Percentiles rank a stretch among this genome's conserved stretches.
phyloP scores from a whole-genome alignment of 2,797 vertebrate species.

The Poecilia wingei region DNA sequence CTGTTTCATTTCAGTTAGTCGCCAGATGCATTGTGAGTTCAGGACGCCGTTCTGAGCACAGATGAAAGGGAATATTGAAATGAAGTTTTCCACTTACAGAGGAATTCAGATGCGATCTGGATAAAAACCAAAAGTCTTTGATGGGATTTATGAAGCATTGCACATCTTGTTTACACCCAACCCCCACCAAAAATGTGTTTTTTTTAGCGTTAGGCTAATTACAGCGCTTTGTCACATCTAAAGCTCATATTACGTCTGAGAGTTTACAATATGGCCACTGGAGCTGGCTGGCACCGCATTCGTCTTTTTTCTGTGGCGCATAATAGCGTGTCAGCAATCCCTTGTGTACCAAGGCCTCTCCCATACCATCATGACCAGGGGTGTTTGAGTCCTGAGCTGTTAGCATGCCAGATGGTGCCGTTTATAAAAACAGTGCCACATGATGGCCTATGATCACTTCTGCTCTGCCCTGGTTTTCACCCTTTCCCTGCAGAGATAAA shows the following conservation, averaged over 20 bases:
- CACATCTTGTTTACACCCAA: background rate
- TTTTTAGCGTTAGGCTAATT: background rate
- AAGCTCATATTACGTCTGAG: background rate
- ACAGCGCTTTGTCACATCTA: background rate
- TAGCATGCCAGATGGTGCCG: slow-evolving; percentile 16
- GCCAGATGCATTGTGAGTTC: slow-evolving; percentile 30
- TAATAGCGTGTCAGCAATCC: background rate
- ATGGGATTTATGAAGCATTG: too few species aligned
- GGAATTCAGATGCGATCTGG: background rate
- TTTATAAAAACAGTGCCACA: slow-evolving; percentile 3
- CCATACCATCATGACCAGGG: slow-evolving; percentile 8
- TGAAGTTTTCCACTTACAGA: background rate
- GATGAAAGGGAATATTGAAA: slow-evolving; percentile 7
- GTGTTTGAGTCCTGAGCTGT: background rate
- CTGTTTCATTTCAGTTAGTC: slow-evolving; percentile 1
- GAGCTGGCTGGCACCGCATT: background rate
- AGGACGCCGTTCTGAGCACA: slow-evolving; percentile 22
- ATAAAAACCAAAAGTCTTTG: background rate
- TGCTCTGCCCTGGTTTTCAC: slow-evolving; percentile 2
- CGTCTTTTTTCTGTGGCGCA: background rate
- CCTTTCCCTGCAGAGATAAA: background rate
- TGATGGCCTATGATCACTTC: slow-evolving; percentile 8
- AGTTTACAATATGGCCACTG: too few species aligned
- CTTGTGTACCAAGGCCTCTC: background rate
- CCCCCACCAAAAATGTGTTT: background rate